Conservation (phyloP, 2,888 invertebrate genomes). For the Dryadula phaetusa region DNA sequence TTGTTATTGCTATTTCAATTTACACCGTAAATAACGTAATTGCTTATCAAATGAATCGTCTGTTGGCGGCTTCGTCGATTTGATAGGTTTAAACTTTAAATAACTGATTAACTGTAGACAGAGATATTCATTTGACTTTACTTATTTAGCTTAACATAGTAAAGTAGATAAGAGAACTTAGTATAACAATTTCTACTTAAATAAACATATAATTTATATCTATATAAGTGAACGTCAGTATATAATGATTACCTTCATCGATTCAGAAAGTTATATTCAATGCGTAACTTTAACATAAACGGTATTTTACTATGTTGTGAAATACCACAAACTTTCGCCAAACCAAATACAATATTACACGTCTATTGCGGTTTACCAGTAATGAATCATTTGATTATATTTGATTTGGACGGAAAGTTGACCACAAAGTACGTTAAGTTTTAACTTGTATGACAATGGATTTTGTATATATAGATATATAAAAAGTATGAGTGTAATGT, state of each 20-base stretch:
- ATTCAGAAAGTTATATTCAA: slow-evolving; percentile 12
- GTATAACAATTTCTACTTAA: too few species aligned
- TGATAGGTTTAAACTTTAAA: not conserved
- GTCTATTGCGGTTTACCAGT: slow-evolving; percentile 15
- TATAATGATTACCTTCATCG: not conserved
- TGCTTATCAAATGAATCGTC: not conserved
- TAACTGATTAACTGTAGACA: not conserved
- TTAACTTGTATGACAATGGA: slow-evolving; percentile 18
- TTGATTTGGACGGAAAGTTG: slow-evolving; percentile 24
- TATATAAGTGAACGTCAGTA: not conserved
- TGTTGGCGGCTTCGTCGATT: not conserved
- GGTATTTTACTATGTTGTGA: slow-evolving; percentile 16
- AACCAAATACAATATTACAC: slow-evolving; percentile 26
- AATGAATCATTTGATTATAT: slow-evolving; percentile 37
- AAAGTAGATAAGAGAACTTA: not conserved
- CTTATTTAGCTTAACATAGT: not conserved
- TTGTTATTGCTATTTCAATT: slow-evolving; percentile 5
- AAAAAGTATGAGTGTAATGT: not conserved
- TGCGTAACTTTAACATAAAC: not conserved
- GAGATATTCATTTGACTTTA: not conserved
- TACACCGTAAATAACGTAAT: slow-evolving; percentile 12
- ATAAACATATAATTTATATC: too few species aligned
- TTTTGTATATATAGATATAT: slow-evolving; percentile 4
- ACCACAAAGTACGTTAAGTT: slow-evolving; percentile 23
- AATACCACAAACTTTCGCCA: slow-evolving; percentile 40